A percentile compares a stretch with the other conserved stretches of the same genome.
These are phyloP conservation scores for Potamilus streckersoni DNA, from an alignment of 1,140 invertebrate genomes.

Conservation along the genomic window DNA sequence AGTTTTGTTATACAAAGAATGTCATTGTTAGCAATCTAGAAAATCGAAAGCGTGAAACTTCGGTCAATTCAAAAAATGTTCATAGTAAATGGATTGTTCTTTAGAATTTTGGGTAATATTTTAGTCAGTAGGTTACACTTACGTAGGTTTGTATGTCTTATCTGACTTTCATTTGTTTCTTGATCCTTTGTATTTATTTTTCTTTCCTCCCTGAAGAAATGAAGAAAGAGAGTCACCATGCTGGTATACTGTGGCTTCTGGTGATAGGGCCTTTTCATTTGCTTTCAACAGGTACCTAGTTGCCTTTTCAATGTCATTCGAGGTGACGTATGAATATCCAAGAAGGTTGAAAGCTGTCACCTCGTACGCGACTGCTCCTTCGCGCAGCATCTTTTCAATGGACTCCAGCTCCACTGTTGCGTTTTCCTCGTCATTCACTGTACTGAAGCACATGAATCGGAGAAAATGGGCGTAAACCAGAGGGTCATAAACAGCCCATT, in stretches of 20 bases:
- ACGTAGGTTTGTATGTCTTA: too few species aligned
- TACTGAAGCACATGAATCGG: neutral
- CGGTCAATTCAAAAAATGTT: too few species aligned
- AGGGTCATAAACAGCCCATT: conserved; percentile 13
- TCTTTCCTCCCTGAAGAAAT: neutral
- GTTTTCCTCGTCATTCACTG: neutral
- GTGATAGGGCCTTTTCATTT: neutral
- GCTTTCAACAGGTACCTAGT: conserved; percentile 6
- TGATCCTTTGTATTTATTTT: too few species aligned
- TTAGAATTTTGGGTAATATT: too few species aligned
- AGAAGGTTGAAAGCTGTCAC: conserved; percentile 9
- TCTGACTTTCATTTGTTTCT: too few species aligned
- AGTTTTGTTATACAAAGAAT: too few species aligned
- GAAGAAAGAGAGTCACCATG: neutral
- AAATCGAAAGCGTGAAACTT: too few species aligned
- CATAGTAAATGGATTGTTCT: too few species aligned
- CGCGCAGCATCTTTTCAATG: neutral
- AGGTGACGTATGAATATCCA: conserved; percentile 7
- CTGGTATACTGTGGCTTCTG: conserved; percentile 6
- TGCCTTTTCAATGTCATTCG: conserved; percentile 7
- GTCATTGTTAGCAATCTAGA: too few species aligned
- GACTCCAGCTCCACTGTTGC: neutral
- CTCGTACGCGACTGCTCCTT: conserved; percentile 2
- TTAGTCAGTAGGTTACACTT: too few species aligned
- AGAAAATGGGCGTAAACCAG: conserved; percentile 3